These are phyloP conservation scores for Belonocnema kinseyi DNA, from an alignment of 1,140 invertebrate species.

Conservation along the genomic window DNA sequence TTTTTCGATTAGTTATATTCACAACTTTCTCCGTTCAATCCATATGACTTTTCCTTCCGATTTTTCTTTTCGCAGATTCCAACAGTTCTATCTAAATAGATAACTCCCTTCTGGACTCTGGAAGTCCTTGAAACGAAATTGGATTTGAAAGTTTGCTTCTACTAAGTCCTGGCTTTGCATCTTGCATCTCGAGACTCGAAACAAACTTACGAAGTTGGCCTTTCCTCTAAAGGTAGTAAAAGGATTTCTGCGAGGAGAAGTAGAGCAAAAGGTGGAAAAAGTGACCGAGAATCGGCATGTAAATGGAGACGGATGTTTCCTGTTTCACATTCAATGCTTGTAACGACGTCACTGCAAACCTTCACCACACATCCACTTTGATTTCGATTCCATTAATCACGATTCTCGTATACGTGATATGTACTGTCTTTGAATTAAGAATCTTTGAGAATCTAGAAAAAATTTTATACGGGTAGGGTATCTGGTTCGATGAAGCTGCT, in stretches of 20 bases:
- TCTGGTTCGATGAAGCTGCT: constrained; percentile 1
- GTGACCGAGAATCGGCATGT: constrained; percentile 33
- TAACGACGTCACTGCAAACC: constrained; percentile 38
- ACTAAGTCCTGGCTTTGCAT: constrained; percentile 35
- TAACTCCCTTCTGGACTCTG: constrained; percentile 11
- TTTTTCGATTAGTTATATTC: too few relatives aligned
- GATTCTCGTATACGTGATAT: constrained; percentile 14
- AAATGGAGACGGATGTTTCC: constrained; percentile 55
- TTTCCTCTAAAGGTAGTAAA: background rate
- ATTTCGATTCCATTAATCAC: constrained; percentile 45
- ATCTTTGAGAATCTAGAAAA: background rate
- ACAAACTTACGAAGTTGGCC: constrained; percentile 39
- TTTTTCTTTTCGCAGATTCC: background rate
- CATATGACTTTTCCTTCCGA: background rate
- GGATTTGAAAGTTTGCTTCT: constrained; percentile 52
- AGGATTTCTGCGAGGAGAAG: background rate
- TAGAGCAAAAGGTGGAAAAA: background rate
- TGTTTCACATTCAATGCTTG: constrained; percentile 25
- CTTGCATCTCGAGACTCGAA: constrained; percentile 23
- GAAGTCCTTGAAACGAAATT: constrained; percentile 43
- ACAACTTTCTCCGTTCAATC: too few relatives aligned
- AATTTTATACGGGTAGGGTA: background rate
- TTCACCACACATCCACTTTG: constrained; percentile 37
- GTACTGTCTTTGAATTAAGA: background rate
- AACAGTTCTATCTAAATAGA: background rate